These are phyloP conservation scores for Urophycis tenuis DNA, from an alignment of 2,797 vertebrate genomes.

Conservation along the genomic window DNA sequence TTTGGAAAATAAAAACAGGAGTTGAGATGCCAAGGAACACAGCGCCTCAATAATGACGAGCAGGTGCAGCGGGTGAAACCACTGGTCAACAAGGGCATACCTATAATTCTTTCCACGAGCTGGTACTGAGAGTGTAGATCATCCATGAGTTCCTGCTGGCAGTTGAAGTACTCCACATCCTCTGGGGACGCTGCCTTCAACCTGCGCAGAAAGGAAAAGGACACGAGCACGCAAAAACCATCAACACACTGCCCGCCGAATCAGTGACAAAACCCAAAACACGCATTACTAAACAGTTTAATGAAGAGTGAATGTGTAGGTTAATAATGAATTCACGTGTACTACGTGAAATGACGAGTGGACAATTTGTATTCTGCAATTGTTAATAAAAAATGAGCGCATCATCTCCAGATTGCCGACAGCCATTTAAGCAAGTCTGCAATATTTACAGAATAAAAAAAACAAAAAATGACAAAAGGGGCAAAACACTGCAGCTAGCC, in stretches of 20 bases:
- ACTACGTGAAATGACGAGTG: neutral
- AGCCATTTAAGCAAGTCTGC: neutral
- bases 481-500: neutral
- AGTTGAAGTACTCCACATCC: slow-evolving; percentile 97
- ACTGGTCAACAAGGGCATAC: slow-evolving; percentile 57
- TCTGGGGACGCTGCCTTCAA: slow-evolving; percentile 92
- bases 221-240: neutral
- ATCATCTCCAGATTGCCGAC: neutral
- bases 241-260: neutral
- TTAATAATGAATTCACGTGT: too few species aligned
- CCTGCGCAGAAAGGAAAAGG: slow-evolving; percentile 61
- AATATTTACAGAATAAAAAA: neutral
- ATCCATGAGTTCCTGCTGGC: slow-evolving; percentile 93
- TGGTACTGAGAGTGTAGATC: slow-evolving; percentile 97
- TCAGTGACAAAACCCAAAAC: neutral
- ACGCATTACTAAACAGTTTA: too few species aligned
- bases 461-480: neutral
- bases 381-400: neutral
- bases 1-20: slow-evolving; percentile 26
- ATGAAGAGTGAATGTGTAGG: too few species aligned
- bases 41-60: neutral
- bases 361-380: too few species aligned
- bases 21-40: neutral
- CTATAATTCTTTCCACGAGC: slow-evolving; percentile 95
- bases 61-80: neutral